phyloP scores from a whole-genome alignment of 2,113 vertebrate genomes.

The human (Homo sapiens) region DNA sequence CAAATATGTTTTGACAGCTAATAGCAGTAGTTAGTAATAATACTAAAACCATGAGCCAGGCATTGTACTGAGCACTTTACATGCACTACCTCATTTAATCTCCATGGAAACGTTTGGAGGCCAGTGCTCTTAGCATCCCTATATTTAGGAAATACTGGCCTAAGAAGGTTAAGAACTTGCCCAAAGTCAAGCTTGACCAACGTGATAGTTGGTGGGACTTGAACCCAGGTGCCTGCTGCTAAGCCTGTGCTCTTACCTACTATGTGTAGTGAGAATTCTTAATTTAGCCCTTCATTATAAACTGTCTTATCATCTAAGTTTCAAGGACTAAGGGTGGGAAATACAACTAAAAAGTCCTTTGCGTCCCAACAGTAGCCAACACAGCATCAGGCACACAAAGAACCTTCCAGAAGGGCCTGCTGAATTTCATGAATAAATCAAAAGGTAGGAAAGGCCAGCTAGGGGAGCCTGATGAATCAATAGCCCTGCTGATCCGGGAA shows the following conservation, averaged over 20 bases:
- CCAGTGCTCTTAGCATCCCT: background rate
- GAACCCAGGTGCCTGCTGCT: background rate
- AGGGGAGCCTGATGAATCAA: background rate
- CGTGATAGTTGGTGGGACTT: background rate
- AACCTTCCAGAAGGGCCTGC: background rate
- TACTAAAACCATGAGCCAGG: background rate
- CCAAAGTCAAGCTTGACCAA: background rate
- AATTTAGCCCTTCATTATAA: background rate
- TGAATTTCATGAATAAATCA: slow-evolving; percentile 18
- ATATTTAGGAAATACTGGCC: background rate
- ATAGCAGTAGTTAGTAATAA: background rate
- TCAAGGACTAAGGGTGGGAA: background rate
- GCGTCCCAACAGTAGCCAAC: background rate
- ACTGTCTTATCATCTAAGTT: background rate
- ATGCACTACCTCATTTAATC: background rate
- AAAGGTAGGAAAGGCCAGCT: background rate
- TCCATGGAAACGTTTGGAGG: background rate
- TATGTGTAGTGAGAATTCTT: background rate
- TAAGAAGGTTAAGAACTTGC: background rate
- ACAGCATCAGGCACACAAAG: background rate
- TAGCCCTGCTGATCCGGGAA: background rate
- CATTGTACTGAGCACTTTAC: background rate
- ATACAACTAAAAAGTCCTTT: background rate
- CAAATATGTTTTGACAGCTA: background rate
- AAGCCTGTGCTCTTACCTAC: background rate